Base-by-base conservation (phyloP, 2,888 invertebrate species). In the Tigriopus californicus region DNA sequence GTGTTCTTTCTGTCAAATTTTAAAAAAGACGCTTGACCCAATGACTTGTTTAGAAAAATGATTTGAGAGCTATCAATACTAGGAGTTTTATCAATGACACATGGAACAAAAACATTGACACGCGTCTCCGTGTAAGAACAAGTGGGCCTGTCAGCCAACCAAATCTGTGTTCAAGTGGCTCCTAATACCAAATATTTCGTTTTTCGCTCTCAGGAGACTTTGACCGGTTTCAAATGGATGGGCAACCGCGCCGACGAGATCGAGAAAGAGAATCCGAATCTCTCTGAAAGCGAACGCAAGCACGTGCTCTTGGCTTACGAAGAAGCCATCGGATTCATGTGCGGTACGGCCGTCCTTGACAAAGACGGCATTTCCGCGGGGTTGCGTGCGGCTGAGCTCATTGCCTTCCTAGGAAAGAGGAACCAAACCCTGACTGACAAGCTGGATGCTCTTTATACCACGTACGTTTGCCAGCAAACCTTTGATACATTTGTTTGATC, bases 221-320 rank as follows among this genome's bases (percentile, higher is more conserved):
- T 98, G 58, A 99, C 98, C 1, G 98, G 98, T 0, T 99, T 99
- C 70, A 99, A 99, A 69, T 99, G 95, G 95, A 94, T 99, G 88
- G 97, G 90, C 5, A 97, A 95, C 71, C 79, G 79, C 66, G 78
- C 85, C 0, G 74, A 81, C 40, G 79, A 89, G 6, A 72, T 92
- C 59, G 71, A 81, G 41, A 73, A 78, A 61, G 72, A 81, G 60
- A 49, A 57, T 47, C 25, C 60, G 12, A 84, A 81, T 33, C 33
- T 33, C 8, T 8, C 33, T 33, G 33, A 33, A 33, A 33, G 33
- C 33, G 33, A 33, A 33, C 33, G 33, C 33, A 85, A 87, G 66
- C 72, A 75, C 11, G 85, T 94, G 0, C 70, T 98, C 58, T 91
- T 95, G 72, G 92, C 94, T 0, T 99, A 86, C 72, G 98, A 99